Evolutionary conservation across 2,113 vertebrate genomes (phyloP).

Genomic region (Uria aalge): DNA sequence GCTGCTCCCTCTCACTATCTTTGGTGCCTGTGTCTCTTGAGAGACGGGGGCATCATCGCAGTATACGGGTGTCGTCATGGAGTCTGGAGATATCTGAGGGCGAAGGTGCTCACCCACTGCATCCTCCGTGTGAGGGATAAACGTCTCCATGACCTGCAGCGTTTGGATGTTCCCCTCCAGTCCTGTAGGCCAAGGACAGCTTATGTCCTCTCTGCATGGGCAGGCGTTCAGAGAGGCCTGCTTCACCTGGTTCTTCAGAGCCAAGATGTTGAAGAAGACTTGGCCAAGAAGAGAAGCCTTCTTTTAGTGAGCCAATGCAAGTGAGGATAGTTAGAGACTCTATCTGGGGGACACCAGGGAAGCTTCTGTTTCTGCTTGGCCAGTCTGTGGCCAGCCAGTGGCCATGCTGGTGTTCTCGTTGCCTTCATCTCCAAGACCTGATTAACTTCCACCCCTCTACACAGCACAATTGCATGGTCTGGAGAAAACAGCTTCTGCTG

Average conservation of each 20-base stretch:
- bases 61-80: constrained; percentile 56
- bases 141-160: constrained; percentile 43
- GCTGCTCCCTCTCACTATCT: constrained; percentile 19
- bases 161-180: constrained; percentile 42
- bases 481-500: neutral
- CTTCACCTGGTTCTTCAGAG: neutral
- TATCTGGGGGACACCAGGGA: neutral
- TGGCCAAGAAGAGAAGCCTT: neutral
- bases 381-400: neutral
- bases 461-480: neutral
- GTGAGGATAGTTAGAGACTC: neutral
- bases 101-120: constrained; percentile 66
- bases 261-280: neutral
- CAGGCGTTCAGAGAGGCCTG: neutral
- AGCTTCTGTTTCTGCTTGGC: neutral
- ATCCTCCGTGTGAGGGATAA: constrained; percentile 43
- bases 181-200: constrained; percentile 57
- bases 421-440: neutral
- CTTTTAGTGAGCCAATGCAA: neutral
- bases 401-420: neutral
- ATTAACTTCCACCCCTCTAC: neutral
- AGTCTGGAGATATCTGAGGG: constrained; percentile 46
- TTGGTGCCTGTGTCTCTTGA: neutral
- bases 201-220: neutral
- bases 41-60: constrained; percentile 48